Evolutionary conservation across 2,113 vertebrate genomes (phyloP).

Genomic region (Carassius carassius): DNA sequence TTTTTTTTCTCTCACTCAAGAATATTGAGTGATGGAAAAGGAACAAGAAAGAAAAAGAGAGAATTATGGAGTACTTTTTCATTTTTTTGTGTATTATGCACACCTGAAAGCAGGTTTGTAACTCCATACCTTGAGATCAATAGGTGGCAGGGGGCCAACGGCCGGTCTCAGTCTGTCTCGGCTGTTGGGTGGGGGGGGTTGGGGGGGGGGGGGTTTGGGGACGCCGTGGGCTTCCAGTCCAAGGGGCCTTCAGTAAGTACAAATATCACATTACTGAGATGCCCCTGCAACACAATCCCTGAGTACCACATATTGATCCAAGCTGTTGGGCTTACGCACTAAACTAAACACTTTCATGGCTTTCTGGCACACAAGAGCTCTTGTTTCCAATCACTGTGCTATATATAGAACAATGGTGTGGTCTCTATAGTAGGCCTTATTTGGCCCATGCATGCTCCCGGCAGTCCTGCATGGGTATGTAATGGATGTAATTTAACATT

Average conservation of each 20-base stretch:
- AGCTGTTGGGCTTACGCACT: constrained; percentile 35
- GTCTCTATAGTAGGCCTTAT: background rate
- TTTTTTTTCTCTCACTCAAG: constrained; percentile 43
- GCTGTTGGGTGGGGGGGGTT: background rate
- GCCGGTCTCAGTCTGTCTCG: constrained; percentile 22
- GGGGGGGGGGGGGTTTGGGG: background rate
- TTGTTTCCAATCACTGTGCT: constrained; percentile 32
- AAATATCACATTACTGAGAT: constrained; percentile 46
- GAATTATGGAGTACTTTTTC: constrained; percentile 39
- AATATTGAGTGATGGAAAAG: constrained; percentile 46
- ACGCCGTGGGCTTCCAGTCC: constrained; percentile 9
- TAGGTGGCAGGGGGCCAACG: constrained; percentile 34
- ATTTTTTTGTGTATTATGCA: constrained; percentile 2
- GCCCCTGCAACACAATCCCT: constrained; percentile 32
- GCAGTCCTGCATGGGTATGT: background rate
- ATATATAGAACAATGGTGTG: constrained; percentile 25
- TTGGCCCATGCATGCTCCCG: background rate
- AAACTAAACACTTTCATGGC: constrained; percentile 38
- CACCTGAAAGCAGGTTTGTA: constrained; percentile 37
- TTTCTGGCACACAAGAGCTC: constrained; percentile 16
- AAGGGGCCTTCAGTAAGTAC: constrained; percentile 7
- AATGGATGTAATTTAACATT: constrained; percentile 10
- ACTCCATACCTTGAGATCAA: constrained; percentile 40
- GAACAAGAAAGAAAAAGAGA: constrained; percentile 21
- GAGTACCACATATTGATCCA: constrained; percentile 26